Evolutionary conservation across 2,113 vertebrate genomes (phyloP).

Genomic region (Gracilinanus agilis): DNA sequence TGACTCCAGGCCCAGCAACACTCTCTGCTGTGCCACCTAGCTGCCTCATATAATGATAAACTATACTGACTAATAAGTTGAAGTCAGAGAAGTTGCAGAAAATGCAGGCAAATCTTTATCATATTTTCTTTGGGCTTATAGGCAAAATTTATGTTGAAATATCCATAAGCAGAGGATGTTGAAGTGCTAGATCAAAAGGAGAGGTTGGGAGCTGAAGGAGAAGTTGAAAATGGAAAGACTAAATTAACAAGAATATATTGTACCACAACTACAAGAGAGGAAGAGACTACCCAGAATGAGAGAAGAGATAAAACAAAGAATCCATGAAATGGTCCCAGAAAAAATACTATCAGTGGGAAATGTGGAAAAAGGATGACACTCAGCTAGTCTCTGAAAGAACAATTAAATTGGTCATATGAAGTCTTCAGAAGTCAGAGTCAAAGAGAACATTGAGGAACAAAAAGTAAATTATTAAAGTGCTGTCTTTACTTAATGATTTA

Average conservation of each 20-base stretch:
- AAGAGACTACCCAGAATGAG: slow-evolving; percentile 27
- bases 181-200: slow-evolving; percentile 13
- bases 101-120: background rate
- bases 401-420: background rate
- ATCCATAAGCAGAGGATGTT: slow-evolving; percentile 11
- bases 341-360: slow-evolving; percentile 19
- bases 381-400: slow-evolving; percentile 2
- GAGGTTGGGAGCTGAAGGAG: slow-evolving; percentile 30
- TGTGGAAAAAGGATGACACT: background rate
- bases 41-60: too few species aligned
- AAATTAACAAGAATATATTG: slow-evolving; percentile 30
- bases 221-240: slow-evolving; percentile 22
- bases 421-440: background rate
- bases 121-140: background rate
- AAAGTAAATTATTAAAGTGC: background rate
- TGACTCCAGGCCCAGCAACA: background rate
- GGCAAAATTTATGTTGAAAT: background rate
- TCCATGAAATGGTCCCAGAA: background rate
- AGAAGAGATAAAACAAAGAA: slow-evolving; percentile 23
- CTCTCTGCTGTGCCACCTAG: background rate
- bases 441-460: slow-evolving; percentile 41
- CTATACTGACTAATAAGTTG: background rate
- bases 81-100: background rate
- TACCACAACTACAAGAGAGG: slow-evolving; percentile 41
- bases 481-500: background rate